These are phyloP conservation scores for Hyposoter didymator DNA, from an alignment of 2,888 invertebrate genomes.

Conservation along the genomic window DNA sequence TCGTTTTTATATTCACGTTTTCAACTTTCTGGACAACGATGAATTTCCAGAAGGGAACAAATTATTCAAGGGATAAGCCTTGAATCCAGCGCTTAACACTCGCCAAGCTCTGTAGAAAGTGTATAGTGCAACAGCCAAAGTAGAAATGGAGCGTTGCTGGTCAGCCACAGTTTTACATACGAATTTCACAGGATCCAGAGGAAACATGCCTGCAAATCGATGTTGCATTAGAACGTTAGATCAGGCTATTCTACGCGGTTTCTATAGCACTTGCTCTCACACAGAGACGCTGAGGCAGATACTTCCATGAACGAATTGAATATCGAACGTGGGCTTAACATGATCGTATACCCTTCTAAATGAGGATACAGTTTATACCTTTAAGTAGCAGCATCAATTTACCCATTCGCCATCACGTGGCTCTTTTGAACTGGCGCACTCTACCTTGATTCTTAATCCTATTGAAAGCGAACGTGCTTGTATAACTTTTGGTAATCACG, in stretches of 20 bases:
- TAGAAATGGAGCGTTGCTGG: slow-evolving; percentile 34
- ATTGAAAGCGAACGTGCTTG: slow-evolving; percentile 77
- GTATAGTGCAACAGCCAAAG: slow-evolving; percentile 3
- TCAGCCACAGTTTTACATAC: slow-evolving; percentile 48
- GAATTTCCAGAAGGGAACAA: too few relatives aligned
- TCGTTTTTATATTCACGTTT: neutral
- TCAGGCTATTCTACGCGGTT: neutral
- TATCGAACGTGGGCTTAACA: slow-evolving; percentile 68
- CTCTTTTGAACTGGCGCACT: slow-evolving; percentile 52
- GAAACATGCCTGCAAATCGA: slow-evolving; percentile 55
- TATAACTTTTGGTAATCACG: slow-evolving; percentile 67
- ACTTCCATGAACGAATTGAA: slow-evolving; percentile 68
- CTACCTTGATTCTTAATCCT: slow-evolving; percentile 80
- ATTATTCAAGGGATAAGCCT: too few relatives aligned
- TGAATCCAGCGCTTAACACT: neutral
- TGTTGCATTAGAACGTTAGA: slow-evolving; percentile 52
- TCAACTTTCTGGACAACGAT: too few relatives aligned
- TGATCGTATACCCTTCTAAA: slow-evolving; percentile 72
- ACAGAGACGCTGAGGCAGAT: slow-evolving; percentile 14
- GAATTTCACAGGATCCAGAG: slow-evolving; percentile 25
- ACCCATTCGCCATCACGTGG: slow-evolving; percentile 30
- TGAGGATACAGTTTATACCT: slow-evolving; percentile 69
- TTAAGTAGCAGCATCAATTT: slow-evolving; percentile 64
- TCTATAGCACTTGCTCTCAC: neutral
- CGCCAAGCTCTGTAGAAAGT: slow-evolving; percentile 1